Evolutionary conservation across 2,888 invertebrate genomes (phyloP), one percentile per base, ranked within the genome.

Genomic region (Ditula angustiorana): DNA sequence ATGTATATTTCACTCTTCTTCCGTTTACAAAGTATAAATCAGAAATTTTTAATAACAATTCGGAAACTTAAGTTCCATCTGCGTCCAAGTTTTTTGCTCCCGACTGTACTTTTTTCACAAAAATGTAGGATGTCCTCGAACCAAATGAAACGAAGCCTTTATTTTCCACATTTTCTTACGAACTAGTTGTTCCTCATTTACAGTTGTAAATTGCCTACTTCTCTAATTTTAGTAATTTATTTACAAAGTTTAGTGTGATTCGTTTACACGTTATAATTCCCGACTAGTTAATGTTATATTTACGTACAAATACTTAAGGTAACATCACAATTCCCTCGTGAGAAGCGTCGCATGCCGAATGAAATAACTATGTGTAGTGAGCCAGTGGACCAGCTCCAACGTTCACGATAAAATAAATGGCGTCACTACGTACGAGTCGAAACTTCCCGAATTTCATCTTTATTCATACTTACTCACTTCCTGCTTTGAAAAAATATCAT

Each of bases 171-270:
- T 35, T 53, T 35, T 19, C 88, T 90, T 90, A 90, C 28, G n/a
- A 50, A 19, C 88, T 91, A 91, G 78, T 91, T 91, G 91, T 85
- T 91, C 91, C 91, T 89, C 91, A 83, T 87, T 87, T 87, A 89
- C 86, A 86, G 81, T 80, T 82, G 77, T 74, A 78, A 80, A 80
- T 74, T 33, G 50, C 41, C 57, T 77, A 60, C 23, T 2, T 23
- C 26, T 28, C 49, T 65, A 61, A 26, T 47, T 33, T 37, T 56
- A 56, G 52, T 41, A 49, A 33, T n/a, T 33, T 61, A 66, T 56
- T 4, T 62, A 61, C 52, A 60, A 33, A 10, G 0, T 24, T 46
- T 33, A 53, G 28, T 19, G 19, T 13, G 35, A 46, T 61, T 46
- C 26, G 49, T 41, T 56, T 53, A 55, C 28, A 46, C 46, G 10